Conservation (phyloP, 2,888 invertebrate species). For the Osmoderma eremita region DNA sequence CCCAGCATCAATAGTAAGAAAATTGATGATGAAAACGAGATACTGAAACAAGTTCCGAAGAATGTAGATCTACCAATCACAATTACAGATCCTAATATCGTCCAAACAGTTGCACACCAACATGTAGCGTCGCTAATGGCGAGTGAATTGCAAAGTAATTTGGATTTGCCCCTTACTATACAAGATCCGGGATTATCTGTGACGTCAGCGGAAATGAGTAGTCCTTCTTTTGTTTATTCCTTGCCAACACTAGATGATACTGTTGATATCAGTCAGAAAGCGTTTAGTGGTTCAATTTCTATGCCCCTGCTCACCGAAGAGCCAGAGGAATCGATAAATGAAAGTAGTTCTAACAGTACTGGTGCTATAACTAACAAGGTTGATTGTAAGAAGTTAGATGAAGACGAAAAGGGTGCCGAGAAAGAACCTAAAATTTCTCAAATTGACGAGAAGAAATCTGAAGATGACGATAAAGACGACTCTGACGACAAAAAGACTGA, state of each 20-base stretch:
- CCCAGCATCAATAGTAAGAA: conserved; percentile 67
- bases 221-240: conserved; percentile 59
- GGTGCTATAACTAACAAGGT: conserved; percentile 7
- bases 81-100: conserved; percentile 79
- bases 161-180: conserved; percentile 78
- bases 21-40: conserved; percentile 58
- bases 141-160: conserved; percentile 56
- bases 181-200: conserved; percentile 72
- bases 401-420: background rate
- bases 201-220: conserved; percentile 59
- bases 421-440: background rate
- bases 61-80: conserved; percentile 81
- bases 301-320: conserved; percentile 72
- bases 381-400: conserved; percentile 13
- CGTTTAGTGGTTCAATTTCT: conserved; percentile 65
- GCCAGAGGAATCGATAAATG: conserved; percentile 53
- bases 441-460: background rate
- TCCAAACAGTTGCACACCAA: conserved; percentile 65
- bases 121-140: conserved; percentile 57
- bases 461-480: conserved; percentile 34
- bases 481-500: conserved; percentile 32
- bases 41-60: conserved; percentile 68
- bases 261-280: conserved; percentile 57
- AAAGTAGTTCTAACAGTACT: conserved; percentile 1
- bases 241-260: conserved; percentile 58